Percentiles rank a stretch among this genome's conserved stretches.
phyloP scores from a whole-genome alignment of 1,140 invertebrate genomes.

The Anagrus nilaparvatae region DNA sequence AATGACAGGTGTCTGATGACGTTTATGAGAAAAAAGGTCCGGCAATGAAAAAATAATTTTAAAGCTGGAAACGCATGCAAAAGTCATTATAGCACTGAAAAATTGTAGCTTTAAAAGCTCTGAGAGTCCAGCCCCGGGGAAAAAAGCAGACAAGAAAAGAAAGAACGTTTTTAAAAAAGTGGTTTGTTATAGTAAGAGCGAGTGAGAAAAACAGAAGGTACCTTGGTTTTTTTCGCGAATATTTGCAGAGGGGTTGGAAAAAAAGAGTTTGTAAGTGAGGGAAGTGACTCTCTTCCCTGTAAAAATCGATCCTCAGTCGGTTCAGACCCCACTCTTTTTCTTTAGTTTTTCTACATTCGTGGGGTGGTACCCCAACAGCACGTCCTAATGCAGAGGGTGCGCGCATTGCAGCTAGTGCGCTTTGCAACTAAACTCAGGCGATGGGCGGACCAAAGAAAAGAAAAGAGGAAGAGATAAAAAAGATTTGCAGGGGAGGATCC shows the following conservation, averaged over 20 bases:
- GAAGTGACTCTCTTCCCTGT: constrained; percentile 36
- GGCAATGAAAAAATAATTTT: constrained; percentile 13
- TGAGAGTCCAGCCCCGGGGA: constrained; percentile 10
- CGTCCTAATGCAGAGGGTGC: constrained; percentile 2
- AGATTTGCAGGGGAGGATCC: constrained; percentile 4
- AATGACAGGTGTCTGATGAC: too few relatives aligned
- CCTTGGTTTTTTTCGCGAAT: constrained; percentile 16
- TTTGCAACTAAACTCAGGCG: constrained; percentile 12
- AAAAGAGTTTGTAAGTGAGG: constrained; percentile 6
- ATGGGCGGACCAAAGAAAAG: constrained; percentile 19
- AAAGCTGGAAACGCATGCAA: constrained; percentile 14
- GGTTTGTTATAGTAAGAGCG: constrained; percentile 6
- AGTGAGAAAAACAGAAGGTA: constrained; percentile 7
- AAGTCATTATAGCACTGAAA: constrained; percentile 17
- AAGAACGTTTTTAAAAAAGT: constrained; percentile 4
- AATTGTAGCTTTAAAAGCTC: constrained; percentile 17
- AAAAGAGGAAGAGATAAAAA: constrained; percentile 14
- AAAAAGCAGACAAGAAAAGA: constrained; percentile 12
- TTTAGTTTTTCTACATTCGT: constrained; percentile 4
- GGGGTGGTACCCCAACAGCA: too few relatives aligned
- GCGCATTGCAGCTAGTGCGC: not conserved
- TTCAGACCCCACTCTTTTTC: constrained; percentile 1
- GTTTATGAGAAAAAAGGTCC: constrained; percentile 8
- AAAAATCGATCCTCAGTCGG: constrained; percentile 44
- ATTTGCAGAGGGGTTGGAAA: constrained; percentile 8